phyloP scores from a whole-genome alignment of 2,113 vertebrate species.

The Coptodon rendalli region DNA sequence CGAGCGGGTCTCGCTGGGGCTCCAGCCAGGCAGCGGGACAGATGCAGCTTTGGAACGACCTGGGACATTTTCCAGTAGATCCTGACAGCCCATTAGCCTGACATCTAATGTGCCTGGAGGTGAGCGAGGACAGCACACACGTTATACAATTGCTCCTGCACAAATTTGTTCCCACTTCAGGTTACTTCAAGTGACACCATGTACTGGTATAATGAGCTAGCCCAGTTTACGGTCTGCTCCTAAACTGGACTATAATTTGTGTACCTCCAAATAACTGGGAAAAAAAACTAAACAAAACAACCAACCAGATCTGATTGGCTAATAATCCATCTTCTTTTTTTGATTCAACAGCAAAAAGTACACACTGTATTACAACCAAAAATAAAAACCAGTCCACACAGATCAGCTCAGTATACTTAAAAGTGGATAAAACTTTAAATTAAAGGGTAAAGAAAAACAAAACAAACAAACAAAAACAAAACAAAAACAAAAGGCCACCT shows the following conservation, averaged over 20 bases:
- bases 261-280: rapidly evolving
- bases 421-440: not conserved
- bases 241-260: not conserved
- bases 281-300: not conserved
- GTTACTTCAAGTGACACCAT: not conserved
- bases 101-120: conserved; percentile 92
- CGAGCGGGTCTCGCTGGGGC: conserved; percentile 91
- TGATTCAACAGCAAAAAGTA: not conserved
- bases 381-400: not conserved
- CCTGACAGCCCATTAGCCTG: conserved; percentile 98
- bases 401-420: not conserved
- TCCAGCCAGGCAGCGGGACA: conserved; percentile 88
- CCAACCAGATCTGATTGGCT: not conserved
- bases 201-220: not conserved
- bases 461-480: not conserved
- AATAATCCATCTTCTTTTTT: not conserved
- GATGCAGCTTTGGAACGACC: conserved; percentile 93
- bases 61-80: conserved; percentile 94
- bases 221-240: not conserved
- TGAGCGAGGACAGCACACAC: not conserved
- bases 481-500: rapidly evolving
- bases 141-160: not conserved
- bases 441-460: not conserved
- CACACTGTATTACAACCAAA: not conserved
- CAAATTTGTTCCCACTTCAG: not conserved